Percentiles rank a stretch among this genome's conserved stretches.
Evolutionary conservation across 1,140 invertebrate genomes (phyloP).

Genomic region (Drosophila truncata): DNA sequence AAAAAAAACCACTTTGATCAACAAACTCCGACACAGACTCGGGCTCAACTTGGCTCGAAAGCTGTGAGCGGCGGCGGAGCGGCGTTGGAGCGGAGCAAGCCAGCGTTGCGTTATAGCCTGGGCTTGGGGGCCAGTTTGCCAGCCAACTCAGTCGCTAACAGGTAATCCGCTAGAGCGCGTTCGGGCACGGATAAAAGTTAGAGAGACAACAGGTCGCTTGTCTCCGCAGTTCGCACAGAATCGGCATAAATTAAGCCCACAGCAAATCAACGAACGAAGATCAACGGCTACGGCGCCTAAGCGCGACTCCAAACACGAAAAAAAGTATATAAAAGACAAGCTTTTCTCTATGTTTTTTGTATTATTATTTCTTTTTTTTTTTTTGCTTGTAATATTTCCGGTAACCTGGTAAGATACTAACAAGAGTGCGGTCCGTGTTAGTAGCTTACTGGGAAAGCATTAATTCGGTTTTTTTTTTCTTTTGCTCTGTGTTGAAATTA

Average conservation of each 20-base stretch:
- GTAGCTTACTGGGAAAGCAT: conserved; percentile 25
- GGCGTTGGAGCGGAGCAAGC: conserved; percentile 28
- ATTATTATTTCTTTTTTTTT: not conserved
- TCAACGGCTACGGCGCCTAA: conserved; percentile 20
- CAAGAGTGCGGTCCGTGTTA: conserved; percentile 37
- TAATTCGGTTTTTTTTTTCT: conserved; percentile 9
- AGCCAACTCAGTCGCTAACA: conserved; percentile 61
- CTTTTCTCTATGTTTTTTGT: conserved; percentile 1
- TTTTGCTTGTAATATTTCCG: conserved; percentile 14
- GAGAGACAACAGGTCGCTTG: conserved; percentile 29
- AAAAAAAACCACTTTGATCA: not conserved
- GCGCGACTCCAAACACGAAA: conserved; percentile 28
- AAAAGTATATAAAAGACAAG: conserved; percentile 22
- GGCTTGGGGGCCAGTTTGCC: conserved; percentile 15
- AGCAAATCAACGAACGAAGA: conserved; percentile 19
- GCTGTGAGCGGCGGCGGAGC: conserved; percentile 14
- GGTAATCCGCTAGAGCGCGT: conserved; percentile 72
- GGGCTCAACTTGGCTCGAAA: conserved; percentile 29
- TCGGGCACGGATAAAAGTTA: conserved; percentile 64
- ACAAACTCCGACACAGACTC: conserved; percentile 9
- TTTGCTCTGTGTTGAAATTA: conserved; percentile 20
- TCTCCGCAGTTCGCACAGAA: conserved; percentile 37
- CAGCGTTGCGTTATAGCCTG: not conserved
- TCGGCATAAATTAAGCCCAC: conserved; percentile 24
- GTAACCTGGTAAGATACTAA: conserved; percentile 26